Evolutionary conservation across 2,888 invertebrate genomes (phyloP).

Genomic region (Empis stercorea): DNA sequence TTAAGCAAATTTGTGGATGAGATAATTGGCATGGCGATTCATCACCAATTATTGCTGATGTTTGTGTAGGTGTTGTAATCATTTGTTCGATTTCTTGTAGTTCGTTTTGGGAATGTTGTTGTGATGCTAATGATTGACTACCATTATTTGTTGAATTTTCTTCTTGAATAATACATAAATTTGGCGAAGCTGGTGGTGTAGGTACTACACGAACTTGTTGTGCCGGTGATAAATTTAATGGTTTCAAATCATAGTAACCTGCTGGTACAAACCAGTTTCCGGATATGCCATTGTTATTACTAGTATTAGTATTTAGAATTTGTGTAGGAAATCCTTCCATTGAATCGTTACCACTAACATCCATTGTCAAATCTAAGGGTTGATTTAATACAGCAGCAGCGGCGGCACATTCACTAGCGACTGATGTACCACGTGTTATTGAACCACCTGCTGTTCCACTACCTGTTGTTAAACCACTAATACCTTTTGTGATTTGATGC

Average conservation of each 20-base stretch:
- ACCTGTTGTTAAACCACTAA: constrained; percentile 61
- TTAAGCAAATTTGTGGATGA: constrained; percentile 82
- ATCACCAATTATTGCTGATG: constrained; percentile 2
- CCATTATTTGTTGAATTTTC: constrained; percentile 44
- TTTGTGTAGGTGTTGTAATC: constrained; percentile 1
- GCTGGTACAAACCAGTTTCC: constrained; percentile 28
- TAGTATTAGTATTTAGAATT: background rate
- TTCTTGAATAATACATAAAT: constrained; percentile 65
- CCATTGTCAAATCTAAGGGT: constrained; percentile 35
- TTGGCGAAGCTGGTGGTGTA: constrained; percentile 35
- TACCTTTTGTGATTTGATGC: constrained; percentile 53
- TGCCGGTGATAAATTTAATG: constrained; percentile 33
- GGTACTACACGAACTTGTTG: constrained; percentile 34
- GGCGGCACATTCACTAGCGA: constrained; percentile 27
- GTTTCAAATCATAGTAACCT: constrained; percentile 32
- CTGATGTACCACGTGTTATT: constrained; percentile 60
- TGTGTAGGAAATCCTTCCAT: constrained; percentile 3
- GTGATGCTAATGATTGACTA: constrained; percentile 29
- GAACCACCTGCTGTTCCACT: constrained; percentile 47
- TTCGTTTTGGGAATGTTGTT: background rate
- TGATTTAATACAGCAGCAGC: constrained; percentile 21
- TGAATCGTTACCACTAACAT: constrained; percentile 20
- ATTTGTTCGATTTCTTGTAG: constrained; percentile 9
- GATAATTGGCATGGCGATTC: constrained; percentile 25
- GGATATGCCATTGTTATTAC: constrained; percentile 2